Percentiles rank a stretch among this genome's conserved stretches.
phyloP scores from a whole-genome alignment of 92 coral and sea anemone genomes.

The Zoanthus gigantus region DNA sequence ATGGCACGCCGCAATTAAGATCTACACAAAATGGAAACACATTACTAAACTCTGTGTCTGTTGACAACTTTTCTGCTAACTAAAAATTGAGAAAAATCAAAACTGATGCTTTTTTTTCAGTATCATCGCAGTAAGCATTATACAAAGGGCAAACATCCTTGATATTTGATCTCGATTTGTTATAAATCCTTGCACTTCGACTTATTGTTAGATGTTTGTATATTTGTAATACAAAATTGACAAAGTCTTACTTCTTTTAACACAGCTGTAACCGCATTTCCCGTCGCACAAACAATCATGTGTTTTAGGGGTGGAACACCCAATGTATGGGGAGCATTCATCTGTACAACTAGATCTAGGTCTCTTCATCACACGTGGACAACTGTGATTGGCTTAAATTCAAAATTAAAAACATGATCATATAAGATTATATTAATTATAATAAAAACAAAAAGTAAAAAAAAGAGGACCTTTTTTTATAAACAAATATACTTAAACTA shows the following conservation, averaged over 20 bases:
- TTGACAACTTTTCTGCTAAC: neutral
- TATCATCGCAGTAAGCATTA: no score
- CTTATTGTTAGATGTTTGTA: no score
- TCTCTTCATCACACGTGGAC: slow-evolving; percentile 13
- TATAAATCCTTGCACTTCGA: no score
- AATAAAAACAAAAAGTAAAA: no score
- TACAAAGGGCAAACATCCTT: no score
- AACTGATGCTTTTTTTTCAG: no score
- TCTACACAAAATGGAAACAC: neutral
- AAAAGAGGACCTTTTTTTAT: neutral
- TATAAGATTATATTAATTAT: neutral
- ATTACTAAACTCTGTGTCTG: no score
- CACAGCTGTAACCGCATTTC: slow-evolving; percentile 29
- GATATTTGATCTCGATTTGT: no score
- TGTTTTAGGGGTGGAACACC: slow-evolving; percentile 1
- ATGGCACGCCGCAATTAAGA: slow-evolving; percentile 20
- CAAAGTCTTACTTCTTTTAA: slow-evolving; percentile 9
- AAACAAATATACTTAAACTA: no score
- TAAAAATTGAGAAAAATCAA: no score
- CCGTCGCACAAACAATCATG: slow-evolving; percentile 26
- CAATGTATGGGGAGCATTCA: slow-evolving; percentile 27
- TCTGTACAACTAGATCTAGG: neutral
- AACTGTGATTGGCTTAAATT: slow-evolving; percentile 18
- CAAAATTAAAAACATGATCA: neutral
- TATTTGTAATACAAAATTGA: no score